A percentile compares a stretch with the other conserved stretches of the same genome.
Evolutionary conservation across 1,140 invertebrate genomes (phyloP).

Genomic region (Whitmania pigra): DNA sequence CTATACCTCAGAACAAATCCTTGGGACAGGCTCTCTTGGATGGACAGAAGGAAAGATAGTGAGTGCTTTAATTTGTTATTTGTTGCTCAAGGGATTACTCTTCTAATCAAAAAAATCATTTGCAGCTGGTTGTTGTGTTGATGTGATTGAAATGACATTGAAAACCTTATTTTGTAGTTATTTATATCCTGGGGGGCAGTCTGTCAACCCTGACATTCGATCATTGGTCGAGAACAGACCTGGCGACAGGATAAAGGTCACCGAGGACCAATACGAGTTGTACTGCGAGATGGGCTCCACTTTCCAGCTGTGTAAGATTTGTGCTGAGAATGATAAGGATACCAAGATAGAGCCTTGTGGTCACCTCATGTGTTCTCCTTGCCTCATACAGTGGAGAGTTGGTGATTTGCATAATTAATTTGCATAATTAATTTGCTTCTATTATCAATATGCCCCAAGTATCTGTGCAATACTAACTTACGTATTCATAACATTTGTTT

Average conservation of each 20-base stretch:
- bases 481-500: not conserved
- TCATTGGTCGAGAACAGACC: constrained; percentile 80
- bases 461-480: not conserved
- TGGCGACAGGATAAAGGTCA: constrained; percentile 83
- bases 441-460: not conserved
- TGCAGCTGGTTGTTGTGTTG: not conserved
- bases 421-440: not conserved
- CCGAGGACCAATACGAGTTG: constrained; percentile 95
- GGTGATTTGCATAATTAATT: constrained; percentile 24
- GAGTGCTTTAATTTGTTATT: constrained; percentile 29
- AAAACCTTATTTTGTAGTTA: constrained; percentile 55
- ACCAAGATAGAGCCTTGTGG: constrained; percentile 96
- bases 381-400: constrained; percentile 51
- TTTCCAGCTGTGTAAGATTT: constrained; percentile 98
- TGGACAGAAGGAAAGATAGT: constrained; percentile 94
- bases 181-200: constrained; percentile 86
- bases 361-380: constrained; percentile 89
- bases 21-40: constrained; percentile 92
- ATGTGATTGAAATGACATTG: constrained; percentile 1
- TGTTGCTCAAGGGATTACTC: not conserved
- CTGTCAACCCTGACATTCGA: constrained; percentile 77
- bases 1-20: constrained; percentile 98
- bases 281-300: constrained; percentile 99
- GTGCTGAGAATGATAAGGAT: constrained; percentile 97
- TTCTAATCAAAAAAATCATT: not conserved